Percentiles rank a stretch among this genome's conserved stretches.
Evolutionary conservation across 2,888 invertebrate genomes (phyloP).

Genomic region (Autographa pulchrina): DNA sequence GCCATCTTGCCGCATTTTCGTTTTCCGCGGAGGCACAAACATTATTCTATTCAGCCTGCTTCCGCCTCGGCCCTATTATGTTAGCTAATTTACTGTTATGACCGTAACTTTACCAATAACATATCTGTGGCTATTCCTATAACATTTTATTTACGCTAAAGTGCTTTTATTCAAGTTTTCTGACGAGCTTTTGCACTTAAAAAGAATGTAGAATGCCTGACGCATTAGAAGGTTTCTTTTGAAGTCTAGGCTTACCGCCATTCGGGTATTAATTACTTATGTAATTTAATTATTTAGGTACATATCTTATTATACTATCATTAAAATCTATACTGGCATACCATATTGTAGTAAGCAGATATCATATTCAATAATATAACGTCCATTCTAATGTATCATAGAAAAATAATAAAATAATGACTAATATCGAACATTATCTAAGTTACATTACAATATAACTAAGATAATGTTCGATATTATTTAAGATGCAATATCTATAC

Average conservation of each 20-base stretch:
- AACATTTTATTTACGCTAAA: slow-evolving; percentile 55
- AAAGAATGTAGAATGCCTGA: not conserved
- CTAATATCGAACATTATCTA: too few species aligned
- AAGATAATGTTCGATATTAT: too few species aligned
- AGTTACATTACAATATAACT: too few species aligned
- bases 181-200: slow-evolving; percentile 3
- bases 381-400: too few species aligned
- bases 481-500: too few species aligned
- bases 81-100: slow-evolving; percentile 82
- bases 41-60: slow-evolving; percentile 74
- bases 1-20: slow-evolving; percentile 79
- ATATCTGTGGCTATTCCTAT: slow-evolving; percentile 62
- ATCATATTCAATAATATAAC: too few species aligned
- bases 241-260: not conserved
- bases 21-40: slow-evolving; percentile 72
- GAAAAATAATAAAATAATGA: too few species aligned
- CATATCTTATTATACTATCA: too few species aligned
- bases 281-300: too few species aligned
- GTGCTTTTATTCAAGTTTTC: slow-evolving; percentile 38
- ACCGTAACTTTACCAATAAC: slow-evolving; percentile 70
- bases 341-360: too few species aligned
- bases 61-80: slow-evolving; percentile 80
- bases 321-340: too few species aligned
- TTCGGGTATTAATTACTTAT: not conserved
- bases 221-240: not conserved